phyloP scores from a whole-genome alignment of 2,113 vertebrate genomes.

The Anoplopoma fimbria region DNA sequence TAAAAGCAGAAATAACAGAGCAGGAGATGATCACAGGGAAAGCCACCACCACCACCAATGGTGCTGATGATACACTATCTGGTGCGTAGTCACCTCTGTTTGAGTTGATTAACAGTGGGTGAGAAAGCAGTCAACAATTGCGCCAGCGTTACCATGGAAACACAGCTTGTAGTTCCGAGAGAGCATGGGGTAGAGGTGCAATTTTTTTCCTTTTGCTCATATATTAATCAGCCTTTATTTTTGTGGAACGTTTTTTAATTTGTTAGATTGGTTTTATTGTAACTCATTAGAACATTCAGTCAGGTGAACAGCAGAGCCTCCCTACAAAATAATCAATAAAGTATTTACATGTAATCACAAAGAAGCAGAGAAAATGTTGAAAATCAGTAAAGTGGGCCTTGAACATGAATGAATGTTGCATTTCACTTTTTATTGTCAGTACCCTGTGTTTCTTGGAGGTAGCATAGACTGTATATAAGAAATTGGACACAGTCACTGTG shows the following conservation, averaged over 20 bases:
- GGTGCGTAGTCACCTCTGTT: conserved; percentile 38
- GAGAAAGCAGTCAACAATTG: conserved; percentile 28
- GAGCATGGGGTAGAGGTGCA: background rate
- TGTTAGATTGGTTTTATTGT: background rate
- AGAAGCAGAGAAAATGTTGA: background rate
- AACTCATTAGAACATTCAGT: background rate
- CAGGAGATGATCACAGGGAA: background rate
- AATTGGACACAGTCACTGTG: too few relatives aligned
- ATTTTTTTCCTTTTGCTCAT: background rate
- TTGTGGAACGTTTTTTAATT: background rate
- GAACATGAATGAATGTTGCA: background rate
- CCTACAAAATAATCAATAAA: background rate
- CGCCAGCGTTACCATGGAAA: conserved; percentile 51
- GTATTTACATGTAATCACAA: background rate
- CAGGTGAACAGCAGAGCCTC: background rate
- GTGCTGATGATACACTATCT: background rate
- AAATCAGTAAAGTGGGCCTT: background rate
- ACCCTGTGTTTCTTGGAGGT: background rate
- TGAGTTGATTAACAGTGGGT: conserved; percentile 42
- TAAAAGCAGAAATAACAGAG: background rate
- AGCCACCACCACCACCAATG: background rate
- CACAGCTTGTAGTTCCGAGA: conserved; percentile 20
- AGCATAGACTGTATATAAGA: too few relatives aligned
- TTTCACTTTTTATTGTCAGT: background rate
- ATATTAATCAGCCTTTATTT: conserved; percentile 2